These are phyloP conservation scores for Pomatorhinus ruficollis DNA, from an alignment of 2,113 vertebrate genomes.

Conservation along the genomic window DNA sequence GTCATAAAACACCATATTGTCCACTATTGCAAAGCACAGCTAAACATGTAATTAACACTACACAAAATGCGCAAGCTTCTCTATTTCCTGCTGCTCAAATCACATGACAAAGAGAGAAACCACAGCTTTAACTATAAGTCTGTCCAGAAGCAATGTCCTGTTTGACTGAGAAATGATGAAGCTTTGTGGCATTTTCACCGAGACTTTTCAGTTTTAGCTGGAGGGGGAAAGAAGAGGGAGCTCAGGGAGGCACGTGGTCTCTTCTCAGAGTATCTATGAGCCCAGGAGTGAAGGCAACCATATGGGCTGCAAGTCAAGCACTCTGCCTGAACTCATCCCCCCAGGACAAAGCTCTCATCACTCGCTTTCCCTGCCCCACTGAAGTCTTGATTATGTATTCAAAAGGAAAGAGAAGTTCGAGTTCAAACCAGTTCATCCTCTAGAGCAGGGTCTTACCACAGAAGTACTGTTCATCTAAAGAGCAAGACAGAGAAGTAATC, in stretches of 20 bases:
- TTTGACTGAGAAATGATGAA: neutral
- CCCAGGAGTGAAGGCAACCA: neutral
- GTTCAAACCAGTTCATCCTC: constrained; percentile 1
- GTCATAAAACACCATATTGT: neutral
- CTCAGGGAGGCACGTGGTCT: neutral
- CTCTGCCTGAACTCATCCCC: neutral
- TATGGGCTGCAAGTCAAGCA: neutral
- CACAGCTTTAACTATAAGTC: neutral
- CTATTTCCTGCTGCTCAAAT: neutral
- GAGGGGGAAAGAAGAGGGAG: neutral
- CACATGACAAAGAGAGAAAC: neutral
- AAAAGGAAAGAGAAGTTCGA: neutral
- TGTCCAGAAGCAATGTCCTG: neutral
- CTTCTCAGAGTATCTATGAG: neutral
- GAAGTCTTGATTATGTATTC: neutral
- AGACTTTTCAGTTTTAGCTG: neutral
- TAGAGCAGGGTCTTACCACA: neutral
- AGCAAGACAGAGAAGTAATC: neutral
- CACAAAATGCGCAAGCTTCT: neutral
- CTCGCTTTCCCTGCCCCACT: neutral
- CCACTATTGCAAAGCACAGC: neutral
- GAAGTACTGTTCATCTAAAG: neutral
- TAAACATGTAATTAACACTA: neutral
- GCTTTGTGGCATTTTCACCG: neutral
- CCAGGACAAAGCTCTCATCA: neutral